Percentiles rank a stretch among this genome's conserved stretches.
Evolutionary conservation across 1,140 invertebrate genomes (phyloP).

Genomic region (Bombyx mori): ASM3026992v2 NC_085117.1:13347501-13348000

Average conservation of each 20-base stretch:
- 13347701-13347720: too few species aligned
- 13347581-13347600: too few species aligned
- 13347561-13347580: too few species aligned
- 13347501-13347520: neutral
- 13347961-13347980: conserved; percentile 24
- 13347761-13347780: neutral
- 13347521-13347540: too few species aligned
- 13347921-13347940: conserved; percentile 54
- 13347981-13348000: conserved; percentile 19
- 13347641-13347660: too few species aligned
- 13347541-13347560: too few species aligned
- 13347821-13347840: conserved; percentile 22
- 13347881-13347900: conserved; percentile 52
- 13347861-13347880: conserved; percentile 44
- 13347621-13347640: too few species aligned
- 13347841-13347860: conserved; percentile 28
- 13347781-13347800: conserved; percentile 1
- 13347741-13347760: neutral
- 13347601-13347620: too few species aligned
- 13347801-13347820: conserved; percentile 19
- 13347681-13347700: too few species aligned
- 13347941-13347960: conserved; percentile 26
- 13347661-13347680: too few species aligned
- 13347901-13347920: conserved; percentile 30
- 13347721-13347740: neutral